A percentile compares a stretch with the other conserved stretches of the same genome.
phyloP scores from a whole-genome alignment of 2,888 invertebrate genomes.

The Carabus problematicus region DNA sequence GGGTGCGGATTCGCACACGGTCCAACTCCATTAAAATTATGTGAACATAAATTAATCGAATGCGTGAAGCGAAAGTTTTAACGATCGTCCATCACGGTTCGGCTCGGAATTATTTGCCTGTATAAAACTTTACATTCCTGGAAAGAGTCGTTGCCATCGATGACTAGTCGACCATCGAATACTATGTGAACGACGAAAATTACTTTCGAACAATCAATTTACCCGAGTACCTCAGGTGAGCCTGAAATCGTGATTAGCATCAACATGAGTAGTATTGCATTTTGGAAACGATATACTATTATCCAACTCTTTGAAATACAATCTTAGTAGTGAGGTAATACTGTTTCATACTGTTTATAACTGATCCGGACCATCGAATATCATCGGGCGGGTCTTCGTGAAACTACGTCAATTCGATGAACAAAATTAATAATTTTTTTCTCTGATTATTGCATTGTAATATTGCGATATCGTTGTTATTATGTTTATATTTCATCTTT shows the following conservation, averaged over 20 bases:
- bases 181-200: background rate
- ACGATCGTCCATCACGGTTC: constrained; percentile 40
- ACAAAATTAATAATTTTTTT: too few species aligned
- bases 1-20: too few species aligned
- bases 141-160: constrained; percentile 34
- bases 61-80: constrained; percentile 27
- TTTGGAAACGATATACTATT: too few species aligned
- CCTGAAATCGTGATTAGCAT: constrained; percentile 24
- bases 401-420: too few species aligned
- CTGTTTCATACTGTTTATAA: too few species aligned
- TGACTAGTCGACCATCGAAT: constrained; percentile 21
- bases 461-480: too few species aligned
- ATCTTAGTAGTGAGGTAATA: too few species aligned
- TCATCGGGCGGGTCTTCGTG: too few species aligned
- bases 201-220: constrained; percentile 40
- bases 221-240: constrained; percentile 27
- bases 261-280: too few species aligned
- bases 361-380: too few species aligned
- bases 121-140: constrained; percentile 33
- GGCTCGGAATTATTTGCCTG: constrained; percentile 27
- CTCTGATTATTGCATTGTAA: too few species aligned
- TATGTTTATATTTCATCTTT: constrained; percentile 6
- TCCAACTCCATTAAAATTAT: constrained; percentile 11
- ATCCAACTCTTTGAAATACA: too few species aligned
- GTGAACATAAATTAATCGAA: constrained; percentile 39